These are phyloP conservation scores for Larimichthys polyactis DNA, from an alignment of 2,113 vertebrate species.

Conservation along the genomic window DNA sequence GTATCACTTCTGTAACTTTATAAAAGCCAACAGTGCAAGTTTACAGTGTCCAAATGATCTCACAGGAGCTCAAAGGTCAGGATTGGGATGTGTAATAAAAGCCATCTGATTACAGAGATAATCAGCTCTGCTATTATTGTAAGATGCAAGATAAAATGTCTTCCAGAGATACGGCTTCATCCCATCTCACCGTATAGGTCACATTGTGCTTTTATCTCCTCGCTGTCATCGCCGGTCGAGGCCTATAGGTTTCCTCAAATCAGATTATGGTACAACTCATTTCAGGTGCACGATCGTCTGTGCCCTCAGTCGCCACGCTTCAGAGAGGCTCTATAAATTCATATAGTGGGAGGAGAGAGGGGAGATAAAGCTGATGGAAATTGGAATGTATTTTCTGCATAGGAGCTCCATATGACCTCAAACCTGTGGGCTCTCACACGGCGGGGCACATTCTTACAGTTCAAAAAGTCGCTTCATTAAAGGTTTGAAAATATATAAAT, in stretches of 20 bases:
- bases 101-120: conserved; percentile 51
- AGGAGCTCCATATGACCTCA: conserved; percentile 11
- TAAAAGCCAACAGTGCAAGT: conserved; percentile 7
- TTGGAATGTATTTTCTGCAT: conserved; percentile 47
- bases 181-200: conserved; percentile 53
- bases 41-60: conserved; percentile 10
- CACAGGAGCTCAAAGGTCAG: conserved; percentile 37
- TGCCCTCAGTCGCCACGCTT: conserved; percentile 53
- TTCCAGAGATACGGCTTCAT: conserved; percentile 39
- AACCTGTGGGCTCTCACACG: conserved; percentile 12
- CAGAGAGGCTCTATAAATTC: conserved; percentile 60
- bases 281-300: conserved; percentile 44
- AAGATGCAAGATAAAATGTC: conserved; percentile 57
- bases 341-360: not conserved
- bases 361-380: conserved; percentile 52
- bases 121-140: conserved; percentile 55
- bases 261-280: conserved; percentile 71
- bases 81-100: conserved; percentile 36
- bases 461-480: conserved; percentile 69
- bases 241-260: conserved; percentile 68
- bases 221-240: conserved; percentile 42
- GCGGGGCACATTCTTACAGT: conserved; percentile 27
- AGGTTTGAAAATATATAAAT: conserved; percentile 70
- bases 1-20: not conserved
- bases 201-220: conserved; percentile 68